Evolutionary conservation across 2,888 invertebrate genomes (phyloP), one percentile per base, ranked within the genome.

Genomic region (Chrysodeixis includens): DNA sequence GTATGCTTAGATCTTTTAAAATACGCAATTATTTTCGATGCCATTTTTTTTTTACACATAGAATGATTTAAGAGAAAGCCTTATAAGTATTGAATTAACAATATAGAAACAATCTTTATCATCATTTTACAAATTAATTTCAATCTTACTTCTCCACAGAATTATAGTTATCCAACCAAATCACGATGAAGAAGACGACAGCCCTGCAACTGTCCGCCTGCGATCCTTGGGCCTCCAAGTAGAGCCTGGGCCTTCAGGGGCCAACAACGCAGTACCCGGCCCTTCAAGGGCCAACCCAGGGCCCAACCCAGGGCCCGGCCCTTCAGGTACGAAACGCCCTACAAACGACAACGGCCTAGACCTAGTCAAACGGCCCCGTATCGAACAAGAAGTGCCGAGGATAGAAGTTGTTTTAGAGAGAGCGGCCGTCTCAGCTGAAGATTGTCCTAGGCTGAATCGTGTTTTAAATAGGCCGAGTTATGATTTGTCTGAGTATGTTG

Each of bases 151-250:
- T n/a, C n/a, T 55, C 44, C 30, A 7, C 76, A 80, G 80, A 7
- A 74, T 80, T 0, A 80, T 80, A 22, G 80, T 80, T 0, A 78
- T 80, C 0, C 80, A 80, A 1, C 80, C 80, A 0, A 78, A 69
- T 16, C 59, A 61, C 0, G 53, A 52, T 1, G 1, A 7, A 1
- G 35, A 16, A 12, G 26, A 8, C 62, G 66, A 0, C 54, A 58
- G 0, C 8, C 55, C 0, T 56, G 62, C 8, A 51, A 60, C 3
- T 46, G 52, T 0, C 1, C 22, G 32, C 32, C 20, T 44, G 8
- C 12, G 22, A 0, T 0, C 12, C 14, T 16, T 40, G 1, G 14
- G 61, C 6, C 1, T 32, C 4, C 18, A 52, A 1, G 30, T 8
- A 0, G 58, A 26, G 1, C 30, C 30, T 9, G 32, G 32, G 18